phyloP scores from a whole-genome alignment of 37 sponge, comb jelly and placozoan genomes.

The Bolinopsis microptera region DNA sequence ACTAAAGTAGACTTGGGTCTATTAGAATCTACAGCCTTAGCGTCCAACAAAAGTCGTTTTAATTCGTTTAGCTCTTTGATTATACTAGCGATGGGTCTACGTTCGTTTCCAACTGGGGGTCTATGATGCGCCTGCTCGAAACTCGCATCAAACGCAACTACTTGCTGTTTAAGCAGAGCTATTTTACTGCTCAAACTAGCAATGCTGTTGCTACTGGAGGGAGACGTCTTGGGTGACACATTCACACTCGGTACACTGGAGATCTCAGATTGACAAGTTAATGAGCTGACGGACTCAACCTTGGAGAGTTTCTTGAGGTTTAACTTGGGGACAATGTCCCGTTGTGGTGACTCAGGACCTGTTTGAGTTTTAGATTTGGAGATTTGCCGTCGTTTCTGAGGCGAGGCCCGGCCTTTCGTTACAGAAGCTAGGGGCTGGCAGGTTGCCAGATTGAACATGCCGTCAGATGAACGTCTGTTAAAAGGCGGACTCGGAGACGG shows the following conservation, averaged over 20 bases:
- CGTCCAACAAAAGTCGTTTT: slow-evolving; percentile 19
- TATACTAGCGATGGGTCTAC: slow-evolving; percentile 10
- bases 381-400: not conserved
- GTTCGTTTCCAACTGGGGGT: slow-evolving; percentile 11
- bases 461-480: not conserved
- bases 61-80: slow-evolving; percentile 49
- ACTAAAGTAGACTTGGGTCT: not conserved
- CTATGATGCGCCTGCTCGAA: slow-evolving; percentile 32
- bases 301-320: slow-evolving; percentile 20
- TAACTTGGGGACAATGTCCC: slow-evolving; percentile 5
- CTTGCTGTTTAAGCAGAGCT: slow-evolving; percentile 31
- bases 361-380: not conserved
- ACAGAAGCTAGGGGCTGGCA: slow-evolving; percentile 25
- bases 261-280: slow-evolving; percentile 1
- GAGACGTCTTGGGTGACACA: slow-evolving; percentile 15
- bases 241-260: not conserved
- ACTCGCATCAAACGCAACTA: not conserved
- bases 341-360: not conserved
- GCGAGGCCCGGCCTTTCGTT: slow-evolving; percentile 1
- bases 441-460: not conserved
- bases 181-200: slow-evolving; percentile 48
- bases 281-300: not conserved
- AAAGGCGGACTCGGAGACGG: not conserved
- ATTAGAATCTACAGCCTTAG: slow-evolving; percentile 16
- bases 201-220: not conserved